Conservation (phyloP, 2,113 vertebrate genomes). For the Mus musculus region GRCm39 chrX:22070501-22071000, state of each 20-base stretch:
- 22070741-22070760: background rate
- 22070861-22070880: background rate
- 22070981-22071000: too few species aligned
- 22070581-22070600: too few species aligned
- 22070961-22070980: too few species aligned
- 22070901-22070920: too few species aligned
- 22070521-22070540: too few species aligned
- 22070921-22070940: too few species aligned
- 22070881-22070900: background rate
- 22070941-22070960: too few species aligned
- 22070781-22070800: background rate
- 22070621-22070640: background rate
- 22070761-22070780: background rate
- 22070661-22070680: background rate
- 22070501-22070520: too few species aligned
- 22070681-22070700: background rate
- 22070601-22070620: background rate
- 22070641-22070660: background rate
- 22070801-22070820: background rate
- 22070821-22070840: background rate
- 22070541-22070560: too few species aligned
- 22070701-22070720: background rate
- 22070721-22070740: background rate
- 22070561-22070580: too few species aligned
- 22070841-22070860: background rate